Percentiles rank a stretch among this genome's conserved stretches.
Conservation (phyloP, 2,888 invertebrate genomes). For the Drosophila prolongata region DNA sequence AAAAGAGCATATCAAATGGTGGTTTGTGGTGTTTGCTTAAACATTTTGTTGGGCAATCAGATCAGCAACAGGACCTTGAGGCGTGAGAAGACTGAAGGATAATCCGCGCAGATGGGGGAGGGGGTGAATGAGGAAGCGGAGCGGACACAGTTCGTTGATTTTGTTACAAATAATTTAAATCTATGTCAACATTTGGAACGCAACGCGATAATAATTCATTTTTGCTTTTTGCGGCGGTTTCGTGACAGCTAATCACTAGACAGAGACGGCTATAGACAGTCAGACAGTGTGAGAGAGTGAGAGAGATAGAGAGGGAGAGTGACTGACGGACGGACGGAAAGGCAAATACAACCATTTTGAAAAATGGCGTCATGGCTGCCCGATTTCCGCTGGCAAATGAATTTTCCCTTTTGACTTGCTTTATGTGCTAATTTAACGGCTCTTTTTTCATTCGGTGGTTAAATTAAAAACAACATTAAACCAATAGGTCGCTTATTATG, state of each 20-base stretch:
- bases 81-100: conserved; percentile 26
- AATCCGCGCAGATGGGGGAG: background rate
- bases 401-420: conserved; percentile 26
- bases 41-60: conserved; percentile 59
- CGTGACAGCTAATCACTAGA: conserved; percentile 76
- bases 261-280: conserved; percentile 29
- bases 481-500: conserved; percentile 8
- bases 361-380: conserved; percentile 74
- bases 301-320: background rate
- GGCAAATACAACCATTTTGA: conserved; percentile 62
- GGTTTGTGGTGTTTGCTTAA: conserved; percentile 34
- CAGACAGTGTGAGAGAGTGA: conserved; percentile 2
- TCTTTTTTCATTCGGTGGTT: conserved; percentile 1
- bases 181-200: conserved; percentile 74
- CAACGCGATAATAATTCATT: conserved; percentile 74
- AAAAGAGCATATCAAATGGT: conserved; percentile 23
- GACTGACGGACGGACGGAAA: conserved; percentile 17
- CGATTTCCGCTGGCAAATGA: conserved; percentile 72
- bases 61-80: conserved; percentile 47
- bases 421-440: conserved; percentile 14
- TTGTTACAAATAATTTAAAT: conserved; percentile 77
- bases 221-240: conserved; percentile 68
- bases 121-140: background rate
- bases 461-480: conserved; percentile 30
- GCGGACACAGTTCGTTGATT: conserved; percentile 67